Evolutionary conservation across 2,797 vertebrate genomes (phyloP), one percentile per base, ranked within the genome.

Genomic region (Apodemus agrarius): DNA sequence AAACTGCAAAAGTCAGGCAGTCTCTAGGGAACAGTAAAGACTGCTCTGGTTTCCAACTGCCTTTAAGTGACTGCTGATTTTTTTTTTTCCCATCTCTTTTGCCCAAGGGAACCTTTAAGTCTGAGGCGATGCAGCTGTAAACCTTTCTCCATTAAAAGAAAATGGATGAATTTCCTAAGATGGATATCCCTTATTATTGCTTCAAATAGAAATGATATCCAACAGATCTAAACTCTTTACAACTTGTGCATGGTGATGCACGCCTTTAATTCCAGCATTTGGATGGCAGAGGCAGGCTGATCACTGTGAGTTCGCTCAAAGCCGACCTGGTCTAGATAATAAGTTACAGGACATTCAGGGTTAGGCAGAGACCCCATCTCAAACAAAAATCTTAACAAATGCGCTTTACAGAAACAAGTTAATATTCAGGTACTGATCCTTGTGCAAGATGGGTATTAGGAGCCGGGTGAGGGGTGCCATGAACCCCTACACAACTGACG

Each of bases 401-500:
- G 13, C 43, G 13, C 88, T 76, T 88, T 31, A 80, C 4, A 92
- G 26, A 88, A 72, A 46, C 14, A 43, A 65, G 63, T n/a, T 81
- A 76, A 59, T 6, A 34, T 3, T 67, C n/a, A 57, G 54, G 72
- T 67, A 95, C 9, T 17, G 31, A 87, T 69, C 52, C 54, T 40
- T 82, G 10, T 21, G 76, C 14, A 13, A 89, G 91, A 94, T n/a
- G 26, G 46, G 7, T 2, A 21, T 8, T 10, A 31, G 21, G 19
- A 9, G 2, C 6, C 3, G 9, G 22, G 61, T 76, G 52, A n/a
- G 59, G 69, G 43, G 7, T 54, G 52, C 57, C 4, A n/a, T 0
- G 0, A 8, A 9, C 0, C 31, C 52, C 34, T 52, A 9, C 59
- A 22, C 2, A 63, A 24, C 14, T 3, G 2, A 31, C 6, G 34